phyloP scores from a whole-genome alignment of 2,113 vertebrate genomes.

The Dicrurus megarhynchus region DNA sequence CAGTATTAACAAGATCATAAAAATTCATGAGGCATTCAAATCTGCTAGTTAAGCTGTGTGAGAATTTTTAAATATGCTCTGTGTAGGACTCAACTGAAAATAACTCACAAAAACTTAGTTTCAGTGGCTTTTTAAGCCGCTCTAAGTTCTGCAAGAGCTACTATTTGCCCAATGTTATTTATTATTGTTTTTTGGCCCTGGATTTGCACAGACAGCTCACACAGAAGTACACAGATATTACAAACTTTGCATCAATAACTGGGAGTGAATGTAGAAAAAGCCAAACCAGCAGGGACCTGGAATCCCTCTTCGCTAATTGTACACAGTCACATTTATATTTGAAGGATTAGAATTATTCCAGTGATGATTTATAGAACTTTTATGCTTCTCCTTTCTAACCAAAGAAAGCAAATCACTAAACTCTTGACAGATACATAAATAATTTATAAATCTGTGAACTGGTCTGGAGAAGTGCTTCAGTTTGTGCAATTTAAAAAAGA shows the following conservation, averaged over 20 bases:
- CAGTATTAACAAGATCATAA: slow-evolving; percentile 46
- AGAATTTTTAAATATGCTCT: slow-evolving; percentile 21
- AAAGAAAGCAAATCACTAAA: not conserved
- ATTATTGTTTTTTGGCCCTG: not conserved
- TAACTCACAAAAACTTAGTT: not conserved
- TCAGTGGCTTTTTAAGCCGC: not conserved
- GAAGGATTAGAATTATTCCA: not conserved
- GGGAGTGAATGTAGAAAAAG: not conserved
- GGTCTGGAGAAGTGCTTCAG: not conserved
- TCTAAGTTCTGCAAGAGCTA: not conserved
- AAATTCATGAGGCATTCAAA: slow-evolving; percentile 42
- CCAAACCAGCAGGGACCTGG: not conserved
- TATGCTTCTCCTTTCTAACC: not conserved
- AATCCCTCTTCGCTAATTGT: not conserved
- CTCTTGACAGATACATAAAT: not conserved
- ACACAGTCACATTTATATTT: not conserved
- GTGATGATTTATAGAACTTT: not conserved
- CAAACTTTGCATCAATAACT: not conserved
- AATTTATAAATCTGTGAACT: not conserved
- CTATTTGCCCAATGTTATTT: not conserved
- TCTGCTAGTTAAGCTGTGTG: not conserved
- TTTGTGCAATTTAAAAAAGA: not conserved
- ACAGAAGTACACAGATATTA: not conserved
- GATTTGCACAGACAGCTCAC: not conserved
- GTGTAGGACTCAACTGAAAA: slow-evolving; percentile 21